Conservation (phyloP, 2,113 vertebrate genomes). For the Otolemur garnettii region DNA sequence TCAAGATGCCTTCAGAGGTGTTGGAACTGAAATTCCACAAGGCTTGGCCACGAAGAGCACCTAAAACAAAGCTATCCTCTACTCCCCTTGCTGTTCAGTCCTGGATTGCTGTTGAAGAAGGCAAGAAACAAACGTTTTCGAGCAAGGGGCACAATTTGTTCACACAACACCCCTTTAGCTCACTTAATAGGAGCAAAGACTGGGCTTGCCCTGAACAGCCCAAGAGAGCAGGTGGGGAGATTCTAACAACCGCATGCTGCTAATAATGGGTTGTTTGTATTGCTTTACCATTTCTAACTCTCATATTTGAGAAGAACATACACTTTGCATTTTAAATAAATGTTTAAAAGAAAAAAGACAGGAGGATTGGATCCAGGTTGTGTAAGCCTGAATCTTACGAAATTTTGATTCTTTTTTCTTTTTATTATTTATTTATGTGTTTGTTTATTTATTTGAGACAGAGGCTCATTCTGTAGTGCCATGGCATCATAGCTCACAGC, state of each 20-base stretch:
- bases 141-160: not conserved
- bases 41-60: not conserved
- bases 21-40: not conserved
- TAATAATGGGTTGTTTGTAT: conserved; percentile 94
- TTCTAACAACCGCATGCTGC: conserved; percentile 97
- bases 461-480: too few relatives aligned
- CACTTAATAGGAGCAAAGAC: conserved; percentile 82
- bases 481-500: too few relatives aligned
- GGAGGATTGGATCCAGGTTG: not conserved
- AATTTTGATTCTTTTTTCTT: not conserved
- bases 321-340: conserved; percentile 96
- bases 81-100: not conserved
- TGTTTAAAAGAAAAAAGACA: conserved; percentile 86
- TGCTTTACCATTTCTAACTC: conserved; percentile 95
- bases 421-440: too few relatives aligned
- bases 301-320: conserved; percentile 94
- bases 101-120: not conserved
- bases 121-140: not conserved
- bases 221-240: conserved; percentile 87
- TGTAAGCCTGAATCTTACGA: not conserved
- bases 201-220: conserved; percentile 89
- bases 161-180: not conserved
- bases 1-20: not conserved
- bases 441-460: too few relatives aligned
- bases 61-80: not conserved